These are phyloP conservation scores for Tinea pellionella DNA, from an alignment of 2,888 invertebrate species.

Conservation along the genomic window DNA sequence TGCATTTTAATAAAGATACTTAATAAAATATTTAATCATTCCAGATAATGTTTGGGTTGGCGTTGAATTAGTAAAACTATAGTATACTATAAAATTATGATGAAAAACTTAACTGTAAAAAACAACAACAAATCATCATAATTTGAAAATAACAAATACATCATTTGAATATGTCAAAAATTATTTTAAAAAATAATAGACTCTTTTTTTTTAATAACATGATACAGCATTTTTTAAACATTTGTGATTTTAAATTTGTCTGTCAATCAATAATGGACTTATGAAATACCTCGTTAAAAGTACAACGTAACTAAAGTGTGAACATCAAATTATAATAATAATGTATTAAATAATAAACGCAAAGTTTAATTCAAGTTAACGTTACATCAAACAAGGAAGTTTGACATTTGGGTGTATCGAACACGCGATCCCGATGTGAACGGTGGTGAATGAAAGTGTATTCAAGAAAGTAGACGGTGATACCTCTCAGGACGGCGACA, in stretches of 20 bases:
- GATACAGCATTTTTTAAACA: too few relatives aligned
- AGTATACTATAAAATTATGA: too few relatives aligned
- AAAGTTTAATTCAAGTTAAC: not conserved
- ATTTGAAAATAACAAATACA: too few relatives aligned
- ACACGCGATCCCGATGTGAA: conserved; percentile 8
- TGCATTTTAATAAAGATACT: too few relatives aligned
- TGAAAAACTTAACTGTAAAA: too few relatives aligned
- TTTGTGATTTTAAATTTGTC: not conserved
- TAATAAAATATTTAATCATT: too few relatives aligned
- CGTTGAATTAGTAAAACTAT: too few relatives aligned
- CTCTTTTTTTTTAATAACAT: too few relatives aligned
- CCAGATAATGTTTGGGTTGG: too few relatives aligned
- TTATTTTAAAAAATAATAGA: too few relatives aligned
- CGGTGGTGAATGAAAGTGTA: conserved; percentile 5
- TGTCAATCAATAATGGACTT: not conserved
- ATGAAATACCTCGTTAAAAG: not conserved
- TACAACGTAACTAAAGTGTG: not conserved
- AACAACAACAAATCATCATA: too few relatives aligned
- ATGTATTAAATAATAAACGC: not conserved
- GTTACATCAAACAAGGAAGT: conserved; percentile 12
- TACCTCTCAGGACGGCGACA: not conserved
- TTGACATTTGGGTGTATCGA: not conserved
- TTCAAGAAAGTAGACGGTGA: not conserved
- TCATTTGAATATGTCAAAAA: too few relatives aligned
- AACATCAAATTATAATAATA: not conserved